Evolutionary conservation across 1,140 invertebrate genomes (phyloP).

Genomic region (Drosophila tristis): DNA sequence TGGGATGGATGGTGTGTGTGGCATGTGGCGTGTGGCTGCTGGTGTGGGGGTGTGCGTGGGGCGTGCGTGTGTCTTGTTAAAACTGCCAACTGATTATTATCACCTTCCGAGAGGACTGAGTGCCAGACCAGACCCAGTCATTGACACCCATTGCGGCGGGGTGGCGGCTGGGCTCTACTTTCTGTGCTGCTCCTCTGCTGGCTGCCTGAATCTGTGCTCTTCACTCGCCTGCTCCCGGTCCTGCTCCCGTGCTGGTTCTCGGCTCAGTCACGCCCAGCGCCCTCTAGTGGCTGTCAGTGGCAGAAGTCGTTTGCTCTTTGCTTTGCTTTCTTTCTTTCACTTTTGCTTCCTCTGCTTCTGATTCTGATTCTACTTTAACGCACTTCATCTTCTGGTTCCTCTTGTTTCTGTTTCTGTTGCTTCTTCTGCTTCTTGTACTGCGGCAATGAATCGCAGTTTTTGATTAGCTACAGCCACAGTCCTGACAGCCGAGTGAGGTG

Average conservation of each 20-base stretch:
- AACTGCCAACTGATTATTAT: conserved; percentile 80
- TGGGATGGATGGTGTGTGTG: background rate
- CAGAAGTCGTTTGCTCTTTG: conserved; percentile 59
- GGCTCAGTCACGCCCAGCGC: conserved; percentile 44
- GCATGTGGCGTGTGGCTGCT: background rate
- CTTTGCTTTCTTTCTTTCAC: conserved; percentile 7
- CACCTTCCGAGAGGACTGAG: conserved; percentile 55
- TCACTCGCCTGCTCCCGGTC: conserved; percentile 2
- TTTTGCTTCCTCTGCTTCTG: background rate
- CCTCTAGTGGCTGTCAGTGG: conserved; percentile 45
- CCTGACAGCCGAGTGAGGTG: conserved; percentile 1
- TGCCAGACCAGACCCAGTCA: conserved; percentile 54
- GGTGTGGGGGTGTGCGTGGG: conserved; percentile 2
- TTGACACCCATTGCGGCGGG: conserved; percentile 60
- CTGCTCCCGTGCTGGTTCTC: conserved; percentile 2
- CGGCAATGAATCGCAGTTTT: conserved; percentile 75
- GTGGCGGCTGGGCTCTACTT: background rate
- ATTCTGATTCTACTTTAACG: conserved; percentile 4
- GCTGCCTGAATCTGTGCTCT: background rate
- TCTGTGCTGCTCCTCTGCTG: background rate
- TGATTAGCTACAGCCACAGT: conserved; percentile 67
- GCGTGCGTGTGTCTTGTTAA: conserved; percentile 73
- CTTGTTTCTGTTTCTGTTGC: background rate
- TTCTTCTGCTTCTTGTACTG: conserved; percentile 23
- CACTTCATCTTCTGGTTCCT: conserved; percentile 16